Evolutionary conservation across 2,888 invertebrate species (phyloP), one percentile per base, ranked within the genome.

Genomic region (Eupithecia abbreviata): DNA sequence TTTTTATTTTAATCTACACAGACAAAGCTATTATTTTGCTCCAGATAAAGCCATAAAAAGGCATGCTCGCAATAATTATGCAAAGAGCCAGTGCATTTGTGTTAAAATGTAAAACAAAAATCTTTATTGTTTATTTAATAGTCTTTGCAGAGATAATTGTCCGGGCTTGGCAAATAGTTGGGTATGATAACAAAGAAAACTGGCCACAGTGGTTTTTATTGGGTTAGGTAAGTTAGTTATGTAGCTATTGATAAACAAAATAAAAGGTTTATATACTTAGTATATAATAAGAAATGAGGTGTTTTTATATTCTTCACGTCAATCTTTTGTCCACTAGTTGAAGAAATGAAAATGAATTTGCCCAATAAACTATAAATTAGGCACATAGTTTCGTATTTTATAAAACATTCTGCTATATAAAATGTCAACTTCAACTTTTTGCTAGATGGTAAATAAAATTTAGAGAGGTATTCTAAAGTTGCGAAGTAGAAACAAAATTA

Each of bases 81-180:
- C 75, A 71, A 66, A 71, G 47, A 74, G 73, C 58, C 47, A 75
- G 62, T 55, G 47, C 47, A 62, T 68, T 55, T 47, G 62, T 18
- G 18, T 58, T 72, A 78, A 76, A 74, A 72, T 74, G 71, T 43
- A 72, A 76, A 78, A 65, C 65, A 65, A 70, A 71, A 49, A 41
- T 47, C 12, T 43, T 55, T 73, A 68, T 42, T 49, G 71, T 51
- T 72, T 62, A 45, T 68, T 18, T 47, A 30, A 66, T 49, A 47
- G 45, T 47, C 41, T 62, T 72, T 47, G 62, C 62, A 13, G 72
- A 43, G 45, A 45, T 41, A 45, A 69, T 69, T 69, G 47, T 10
- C 49, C n/a, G 62, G 41, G 71, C 62, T 47, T 65, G 65, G 65
- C 41, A 70, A 62, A 49, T 41, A 66, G 62, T 65, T 72, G 45